Evolutionary conservation across 2,888 invertebrate species (phyloP), one percentile per base, ranked within the genome.

Genomic region (Orthosia incerta): DNA sequence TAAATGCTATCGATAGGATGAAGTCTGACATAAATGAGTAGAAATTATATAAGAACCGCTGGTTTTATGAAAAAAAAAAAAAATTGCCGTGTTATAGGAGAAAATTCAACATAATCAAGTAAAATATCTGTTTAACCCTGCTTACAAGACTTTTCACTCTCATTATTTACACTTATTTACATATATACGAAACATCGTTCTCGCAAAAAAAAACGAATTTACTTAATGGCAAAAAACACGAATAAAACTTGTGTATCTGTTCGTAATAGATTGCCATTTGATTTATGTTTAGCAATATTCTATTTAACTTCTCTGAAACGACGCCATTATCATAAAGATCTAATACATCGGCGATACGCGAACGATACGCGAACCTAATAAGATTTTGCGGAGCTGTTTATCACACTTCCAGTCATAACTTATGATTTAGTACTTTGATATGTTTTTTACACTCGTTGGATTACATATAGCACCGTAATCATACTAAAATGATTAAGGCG

Each of bases 291-390:
- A 71, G 74, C 69, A 81, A 79, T 83, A 84, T 83, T 81, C 74
- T 70, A 70, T 85, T 85, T 72, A 74, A 81, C 62, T 72, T 74
- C 64, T 56, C 56, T 18, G 51, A 65, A 69, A 76, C 71, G 66
- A 65, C 26, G 66, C 57, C 59, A 81, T 85, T 85, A 83, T 76
- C 85, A 85, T 85, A 85, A 83, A 85, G 81, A 70, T 64, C 50
- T 39, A 74, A 82, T 84, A 82, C 73, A 78, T 74, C 63, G 71
- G 9, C 67, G 61, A 73, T 82, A 76, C 31, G 45, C 70, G 68
- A 60, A 26, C 65, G 65, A 69, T 66, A 64, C 67, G 46, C 50
- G 67, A n/a, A 48, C 48, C 63, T 84, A 74, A 84, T 79, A 79
- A 73, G 70, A 82, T 82, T 73, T 77, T 18, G 51, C 46, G 56